These are phyloP conservation scores for Acropora yongei DNA, from an alignment of 64 coral and sea anemone genomes.

Conservation along the genomic window DNA sequence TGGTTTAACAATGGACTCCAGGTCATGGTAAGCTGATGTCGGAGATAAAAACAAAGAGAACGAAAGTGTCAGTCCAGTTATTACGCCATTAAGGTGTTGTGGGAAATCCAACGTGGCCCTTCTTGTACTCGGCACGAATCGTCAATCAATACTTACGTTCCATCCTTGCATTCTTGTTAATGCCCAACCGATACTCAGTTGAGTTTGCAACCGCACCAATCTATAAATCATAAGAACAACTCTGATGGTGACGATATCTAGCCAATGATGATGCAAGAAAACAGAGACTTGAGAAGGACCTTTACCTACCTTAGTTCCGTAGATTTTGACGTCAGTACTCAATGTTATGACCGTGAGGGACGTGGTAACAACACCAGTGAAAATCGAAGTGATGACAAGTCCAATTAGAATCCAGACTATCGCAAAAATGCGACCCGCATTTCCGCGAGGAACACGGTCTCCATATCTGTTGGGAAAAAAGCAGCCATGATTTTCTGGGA, in stretches of 20 bases:
- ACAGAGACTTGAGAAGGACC: no score
- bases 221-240: conserved; percentile 9
- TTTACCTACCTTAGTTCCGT: conserved; percentile 77
- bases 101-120: no score
- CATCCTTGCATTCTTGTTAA: conserved; percentile 88
- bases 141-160: conserved; percentile 46
- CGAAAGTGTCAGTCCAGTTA: neutral
- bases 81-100: neutral
- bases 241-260: no score
- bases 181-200: conserved; percentile 87
- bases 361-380: conserved; percentile 93
- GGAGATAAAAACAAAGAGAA: neutral
- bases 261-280: no score
- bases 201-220: conserved; percentile 84
- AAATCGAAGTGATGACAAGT: conserved; percentile 92
- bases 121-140: no score
- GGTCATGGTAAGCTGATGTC: neutral
- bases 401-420: conserved; percentile 92
- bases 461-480: conserved; percentile 66
- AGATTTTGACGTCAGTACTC: conserved; percentile 83
- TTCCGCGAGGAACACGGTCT: conserved; percentile 89
- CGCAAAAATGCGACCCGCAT: conserved; percentile 83
- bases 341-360: conserved; percentile 92
- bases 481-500: neutral
- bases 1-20: conserved; percentile 7